Conservation (phyloP, 2,797 vertebrate species). For the Falco berigora region DNA sequence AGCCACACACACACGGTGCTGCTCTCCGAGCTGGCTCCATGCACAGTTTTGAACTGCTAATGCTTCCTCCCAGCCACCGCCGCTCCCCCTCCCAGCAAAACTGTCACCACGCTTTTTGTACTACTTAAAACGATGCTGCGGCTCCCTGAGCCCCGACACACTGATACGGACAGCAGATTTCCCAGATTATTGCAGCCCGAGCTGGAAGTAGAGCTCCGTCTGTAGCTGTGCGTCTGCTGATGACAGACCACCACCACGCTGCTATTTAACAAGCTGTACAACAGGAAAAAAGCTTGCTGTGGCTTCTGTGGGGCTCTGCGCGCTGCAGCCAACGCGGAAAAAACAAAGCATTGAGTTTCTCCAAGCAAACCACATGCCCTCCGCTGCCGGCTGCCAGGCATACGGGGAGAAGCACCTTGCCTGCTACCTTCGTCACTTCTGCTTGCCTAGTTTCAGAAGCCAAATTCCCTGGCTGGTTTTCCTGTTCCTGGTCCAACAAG, state of each 20-base stretch:
- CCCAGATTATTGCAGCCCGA: neutral
- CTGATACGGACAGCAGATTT: neutral
- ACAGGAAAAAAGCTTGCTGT: neutral
- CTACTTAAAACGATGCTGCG: neutral
- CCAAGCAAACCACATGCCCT: neutral
- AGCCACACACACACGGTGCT: neutral
- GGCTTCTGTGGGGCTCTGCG: neutral
- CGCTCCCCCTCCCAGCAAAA: neutral
- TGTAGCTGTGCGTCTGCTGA: neutral
- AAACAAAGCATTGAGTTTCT: neutral
- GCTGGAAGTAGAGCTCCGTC: neutral
- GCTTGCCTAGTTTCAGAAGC: neutral
- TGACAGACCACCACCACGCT: neutral
- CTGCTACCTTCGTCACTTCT: accelerated
- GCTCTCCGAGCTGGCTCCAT: neutral
- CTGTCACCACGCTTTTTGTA: neutral
- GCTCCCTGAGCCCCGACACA: neutral
- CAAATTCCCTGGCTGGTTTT: accelerated
- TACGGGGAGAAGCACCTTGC: neutral
- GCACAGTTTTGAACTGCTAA: neutral
- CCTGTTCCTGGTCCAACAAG: accelerated
- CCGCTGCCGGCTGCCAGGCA: neutral
- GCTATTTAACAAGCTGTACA: neutral
- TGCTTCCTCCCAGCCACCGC: neutral
- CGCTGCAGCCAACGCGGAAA: neutral